Evolutionary conservation across 2,797 vertebrate genomes (phyloP).

Genomic region (Staurois parvus): DNA sequence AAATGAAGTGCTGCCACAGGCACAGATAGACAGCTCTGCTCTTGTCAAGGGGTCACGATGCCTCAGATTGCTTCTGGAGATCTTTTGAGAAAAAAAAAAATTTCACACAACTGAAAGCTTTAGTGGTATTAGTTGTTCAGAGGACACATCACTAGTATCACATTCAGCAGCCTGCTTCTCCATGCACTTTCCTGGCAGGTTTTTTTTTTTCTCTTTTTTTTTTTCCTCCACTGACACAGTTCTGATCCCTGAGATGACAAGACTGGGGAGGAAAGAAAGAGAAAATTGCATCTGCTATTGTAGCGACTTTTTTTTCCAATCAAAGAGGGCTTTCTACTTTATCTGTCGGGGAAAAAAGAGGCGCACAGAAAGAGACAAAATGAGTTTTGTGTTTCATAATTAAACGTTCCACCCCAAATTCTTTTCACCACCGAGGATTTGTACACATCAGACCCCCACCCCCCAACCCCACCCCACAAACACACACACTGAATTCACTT

Average conservation of each 20-base stretch:
- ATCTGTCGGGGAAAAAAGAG: conserved; percentile 65
- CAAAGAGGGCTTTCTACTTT: conserved; percentile 75
- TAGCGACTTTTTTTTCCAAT: conserved; percentile 74
- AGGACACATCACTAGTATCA: conserved; percentile 94
- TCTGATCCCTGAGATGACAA: conserved; percentile 83
- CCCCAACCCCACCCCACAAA: no score
- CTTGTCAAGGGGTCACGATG: conserved; percentile 95
- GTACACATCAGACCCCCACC: conserved; percentile 33
- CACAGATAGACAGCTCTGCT: conserved; percentile 91
- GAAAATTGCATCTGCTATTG: conserved; percentile 79
- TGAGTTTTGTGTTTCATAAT: conserved; percentile 68
- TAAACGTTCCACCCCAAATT: conserved; percentile 67
- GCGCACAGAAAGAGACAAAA: conserved; percentile 48
- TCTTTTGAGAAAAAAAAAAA: conserved; percentile 86
- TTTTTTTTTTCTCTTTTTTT: conserved; percentile 65
- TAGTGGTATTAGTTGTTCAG: conserved; percentile 91
- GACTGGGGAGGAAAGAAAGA: conserved; percentile 76
- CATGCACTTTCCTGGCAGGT: conserved; percentile 85
- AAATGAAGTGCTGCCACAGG: conserved; percentile 92
- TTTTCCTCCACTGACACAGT: conserved; percentile 76
- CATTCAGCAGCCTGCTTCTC: conserved; percentile 84
- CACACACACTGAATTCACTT: conserved; percentile 47
- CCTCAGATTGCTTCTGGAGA: conserved; percentile 96
- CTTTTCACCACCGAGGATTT: conserved; percentile 40
- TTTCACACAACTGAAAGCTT: conserved; percentile 96